These are phyloP conservation scores for Agrotis exclamationis DNA, from an alignment of 2,888 invertebrate genomes.

Conservation along the genomic window DNA sequence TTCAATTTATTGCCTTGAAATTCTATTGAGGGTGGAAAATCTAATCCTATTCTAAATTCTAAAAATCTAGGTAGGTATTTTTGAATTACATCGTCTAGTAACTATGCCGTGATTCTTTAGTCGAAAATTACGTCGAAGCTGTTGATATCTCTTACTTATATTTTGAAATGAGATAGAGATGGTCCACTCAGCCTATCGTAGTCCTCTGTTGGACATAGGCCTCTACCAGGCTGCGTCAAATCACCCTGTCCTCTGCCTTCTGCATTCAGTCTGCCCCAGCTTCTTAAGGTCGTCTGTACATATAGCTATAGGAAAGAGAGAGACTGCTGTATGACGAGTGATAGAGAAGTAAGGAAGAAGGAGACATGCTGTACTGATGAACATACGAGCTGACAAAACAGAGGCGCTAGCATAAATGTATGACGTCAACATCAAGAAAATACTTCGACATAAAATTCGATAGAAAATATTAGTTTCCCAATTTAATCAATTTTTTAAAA, in stretches of 20 bases:
- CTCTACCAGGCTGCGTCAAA: no score
- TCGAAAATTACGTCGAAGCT: neutral
- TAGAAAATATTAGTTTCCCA: no score
- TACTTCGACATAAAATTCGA: no score
- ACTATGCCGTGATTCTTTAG: neutral
- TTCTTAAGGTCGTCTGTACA: no score
- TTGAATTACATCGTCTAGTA: neutral
- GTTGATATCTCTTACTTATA: neutral
- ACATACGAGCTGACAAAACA: no score
- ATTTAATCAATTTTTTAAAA: no score
- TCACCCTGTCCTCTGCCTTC: no score
- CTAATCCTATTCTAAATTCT: neutral
- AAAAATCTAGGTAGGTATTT: neutral
- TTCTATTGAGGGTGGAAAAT: slow-evolving; percentile 9
- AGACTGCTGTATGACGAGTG: neutral
- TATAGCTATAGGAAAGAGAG: neutral
- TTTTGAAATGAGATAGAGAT: neutral
- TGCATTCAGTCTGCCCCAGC: no score
- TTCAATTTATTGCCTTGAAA: slow-evolving; percentile 20
- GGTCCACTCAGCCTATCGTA: no score
- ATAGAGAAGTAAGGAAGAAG: neutral
- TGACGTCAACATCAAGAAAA: no score
- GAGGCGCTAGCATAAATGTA: no score
- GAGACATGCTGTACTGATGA: neutral
- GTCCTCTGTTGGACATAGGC: no score